A percentile compares a stretch with the other conserved stretches of the same genome.
Evolutionary conservation across 2,113 vertebrate species (phyloP).

Genomic region (Hypomesus transpacificus): DNA sequence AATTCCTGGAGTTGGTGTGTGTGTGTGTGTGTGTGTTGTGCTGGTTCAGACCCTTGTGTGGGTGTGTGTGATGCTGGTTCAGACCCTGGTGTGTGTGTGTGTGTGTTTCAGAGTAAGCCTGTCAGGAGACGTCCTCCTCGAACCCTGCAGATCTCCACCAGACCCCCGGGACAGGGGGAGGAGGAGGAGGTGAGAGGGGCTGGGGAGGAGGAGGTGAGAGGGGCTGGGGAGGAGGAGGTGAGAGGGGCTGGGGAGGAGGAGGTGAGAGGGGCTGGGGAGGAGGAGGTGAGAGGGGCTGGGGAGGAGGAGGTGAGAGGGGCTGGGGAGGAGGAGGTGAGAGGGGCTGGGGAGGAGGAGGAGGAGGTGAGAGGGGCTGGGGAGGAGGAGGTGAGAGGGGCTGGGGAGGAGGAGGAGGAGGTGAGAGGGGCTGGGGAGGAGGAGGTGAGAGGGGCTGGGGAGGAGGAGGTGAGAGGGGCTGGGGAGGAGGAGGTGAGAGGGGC

Average conservation of each 20-base stretch:
- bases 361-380: neutral
- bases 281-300: neutral
- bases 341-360: neutral
- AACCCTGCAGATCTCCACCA: neutral
- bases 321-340: constrained; percentile 6
- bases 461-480: constrained; percentile 1
- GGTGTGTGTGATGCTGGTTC: neutral
- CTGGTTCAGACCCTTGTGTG: neutral
- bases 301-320: too few relatives aligned
- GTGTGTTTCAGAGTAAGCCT: neutral
- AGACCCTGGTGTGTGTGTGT: neutral
- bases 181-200: constrained; percentile 2
- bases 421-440: neutral
- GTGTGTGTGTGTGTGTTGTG: neutral
- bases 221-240: neutral
- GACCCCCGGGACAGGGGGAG: neutral
- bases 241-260: neutral
- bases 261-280: neutral
- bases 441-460: too few relatives aligned
- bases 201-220: neutral
- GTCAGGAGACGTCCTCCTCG: constrained; percentile 10
- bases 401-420: constrained; percentile 5
- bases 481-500: constrained; percentile 2
- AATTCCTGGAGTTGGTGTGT: neutral
- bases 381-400: too few relatives aligned